Evolutionary conservation across 2,888 invertebrate genomes (phyloP), one percentile per base, ranked within the genome.

Genomic region (Cantharis nigra): DNA sequence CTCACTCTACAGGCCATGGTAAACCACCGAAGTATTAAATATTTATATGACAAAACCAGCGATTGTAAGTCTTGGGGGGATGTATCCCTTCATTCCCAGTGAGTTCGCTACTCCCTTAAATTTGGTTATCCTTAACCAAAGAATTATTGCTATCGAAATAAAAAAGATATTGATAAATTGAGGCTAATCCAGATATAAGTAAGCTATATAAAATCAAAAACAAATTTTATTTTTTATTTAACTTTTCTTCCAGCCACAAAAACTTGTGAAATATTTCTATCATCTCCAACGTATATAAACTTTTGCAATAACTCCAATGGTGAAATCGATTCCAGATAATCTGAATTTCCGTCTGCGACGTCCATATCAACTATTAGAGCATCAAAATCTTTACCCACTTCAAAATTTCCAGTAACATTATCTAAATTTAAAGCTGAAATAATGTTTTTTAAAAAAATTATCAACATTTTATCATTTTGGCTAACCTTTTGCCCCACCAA

Each of bases 331-430:
- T 85, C 77, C 71, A 92, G 90, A 80, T 90, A 88, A 82, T 92
- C 92, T 18, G 91, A 87, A 3, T 90, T 89, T 9, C 91, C 89
- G 11, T 87, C 85, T 13, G 87, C 76, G 13, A 88, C 85, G 82
- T 90, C 90, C n/a, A 93, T 90, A 83, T 96, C 94, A 30, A 97
- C 89, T 0, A 96, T 83, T 0, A 98, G 88, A 0, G 97, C 97
- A 89, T 98, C 98, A 83, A 98, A 97, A 75, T 95, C 93, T 87
- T 97, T 97, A 18, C 95, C 96, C 5, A 92, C 87, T 81, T 91
- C 89, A 83, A 98, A 96, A 88, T 93, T 96, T 14, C 97, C 97
- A 71, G 95, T 92, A 83, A 91, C 89, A 64, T 93, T 87, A n/a
- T 93, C 93, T 80, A 97, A 85, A 2, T 92, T 91, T 63, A 97